Conservation (phyloP, 2,113 vertebrate species). For the Empidonax traillii region DNA sequence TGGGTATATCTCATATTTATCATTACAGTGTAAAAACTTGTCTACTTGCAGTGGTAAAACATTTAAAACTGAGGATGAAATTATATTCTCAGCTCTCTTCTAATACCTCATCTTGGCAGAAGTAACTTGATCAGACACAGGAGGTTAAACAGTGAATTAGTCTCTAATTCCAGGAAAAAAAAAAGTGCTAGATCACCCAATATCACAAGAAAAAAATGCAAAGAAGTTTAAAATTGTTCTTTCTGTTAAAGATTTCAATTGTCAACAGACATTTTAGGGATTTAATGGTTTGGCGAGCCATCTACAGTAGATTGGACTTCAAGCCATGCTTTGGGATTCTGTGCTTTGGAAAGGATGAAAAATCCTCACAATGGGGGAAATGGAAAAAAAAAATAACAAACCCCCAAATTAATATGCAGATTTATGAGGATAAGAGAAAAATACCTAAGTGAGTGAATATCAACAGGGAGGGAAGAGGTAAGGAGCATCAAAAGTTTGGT, state of each 20-base stretch:
- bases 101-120: neutral
- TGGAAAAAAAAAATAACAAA: neutral
- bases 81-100: neutral
- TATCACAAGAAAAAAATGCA: neutral
- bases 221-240: neutral
- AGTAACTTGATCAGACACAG: neutral
- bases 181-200: neutral
- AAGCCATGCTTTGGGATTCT: neutral
- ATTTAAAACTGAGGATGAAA: neutral
- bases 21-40: neutral
- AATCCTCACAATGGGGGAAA: neutral
- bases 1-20: neutral
- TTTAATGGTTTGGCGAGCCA: neutral
- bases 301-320: neutral
- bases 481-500: neutral
- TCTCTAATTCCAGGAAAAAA: neutral
- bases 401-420: neutral
- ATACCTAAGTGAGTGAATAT: neutral
- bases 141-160: neutral
- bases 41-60: neutral
- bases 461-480: neutral
- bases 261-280: neutral
- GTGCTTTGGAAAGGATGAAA: neutral
- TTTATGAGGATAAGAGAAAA: neutral
- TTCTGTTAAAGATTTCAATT: neutral